Conservation (phyloP, 2,888 invertebrate species). For the Drosophila bunnanda region DNA sequence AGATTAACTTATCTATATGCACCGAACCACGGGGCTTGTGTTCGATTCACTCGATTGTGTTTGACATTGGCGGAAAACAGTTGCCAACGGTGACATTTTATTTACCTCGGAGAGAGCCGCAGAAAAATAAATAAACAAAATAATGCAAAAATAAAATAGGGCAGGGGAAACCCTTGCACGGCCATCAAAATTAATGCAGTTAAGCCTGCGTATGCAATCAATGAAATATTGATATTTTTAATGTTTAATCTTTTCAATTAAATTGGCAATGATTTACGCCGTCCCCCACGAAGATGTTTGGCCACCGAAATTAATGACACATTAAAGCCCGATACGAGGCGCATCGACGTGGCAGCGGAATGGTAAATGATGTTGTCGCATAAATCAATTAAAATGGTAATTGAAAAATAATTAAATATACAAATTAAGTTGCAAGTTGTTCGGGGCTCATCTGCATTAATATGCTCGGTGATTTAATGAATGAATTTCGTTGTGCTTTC, state of each 20-base stretch:
- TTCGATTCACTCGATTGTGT: slow-evolving; percentile 14
- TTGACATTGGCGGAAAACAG: slow-evolving; percentile 25
- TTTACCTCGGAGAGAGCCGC: slow-evolving; percentile 19
- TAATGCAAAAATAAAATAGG: neutral
- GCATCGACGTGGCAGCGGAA: slow-evolving; percentile 37
- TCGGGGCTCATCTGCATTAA: slow-evolving; percentile 32
- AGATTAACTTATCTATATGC: slow-evolving; percentile 21
- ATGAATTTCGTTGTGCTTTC: slow-evolving; percentile 12
- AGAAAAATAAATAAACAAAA: slow-evolving; percentile 15
- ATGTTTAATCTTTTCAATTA: slow-evolving; percentile 79
- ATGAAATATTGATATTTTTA: slow-evolving; percentile 75
- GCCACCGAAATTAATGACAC: slow-evolving; percentile 41
- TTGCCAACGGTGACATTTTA: slow-evolving; percentile 29
- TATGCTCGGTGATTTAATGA: slow-evolving; percentile 33
- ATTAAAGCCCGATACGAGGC: slow-evolving; percentile 21
- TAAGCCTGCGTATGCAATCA: slow-evolving; percentile 55
- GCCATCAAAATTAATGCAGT: slow-evolving; percentile 59
- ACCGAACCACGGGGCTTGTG: neutral
- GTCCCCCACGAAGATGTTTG: slow-evolving; percentile 40
- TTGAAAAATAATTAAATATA: slow-evolving; percentile 64
- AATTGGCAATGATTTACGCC: slow-evolving; percentile 66
- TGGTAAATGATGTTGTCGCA: slow-evolving; percentile 63
- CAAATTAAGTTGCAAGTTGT: slow-evolving; percentile 61
- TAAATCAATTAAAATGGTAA: slow-evolving; percentile 74
- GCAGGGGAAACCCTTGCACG: slow-evolving; percentile 11